Evolutionary conservation across 2,888 invertebrate genomes (phyloP), one percentile per base, ranked within the genome.

Genomic region (Nesidiocoris tenuis): DNA sequence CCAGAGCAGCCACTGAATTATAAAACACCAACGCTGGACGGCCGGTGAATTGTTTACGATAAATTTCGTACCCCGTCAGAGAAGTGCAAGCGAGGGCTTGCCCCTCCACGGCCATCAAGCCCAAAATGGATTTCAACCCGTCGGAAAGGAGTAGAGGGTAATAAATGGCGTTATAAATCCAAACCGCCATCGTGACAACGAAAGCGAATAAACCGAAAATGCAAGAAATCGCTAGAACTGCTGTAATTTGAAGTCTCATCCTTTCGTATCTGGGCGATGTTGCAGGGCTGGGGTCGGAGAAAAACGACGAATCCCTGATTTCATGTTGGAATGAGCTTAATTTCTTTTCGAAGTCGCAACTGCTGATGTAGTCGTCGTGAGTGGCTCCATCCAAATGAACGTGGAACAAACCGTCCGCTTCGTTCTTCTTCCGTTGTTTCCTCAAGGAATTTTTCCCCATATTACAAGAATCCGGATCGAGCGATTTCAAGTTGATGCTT

Each of bases 351-450:
- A 39, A 39, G 12, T 39, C 39, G 12, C 1, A n/a, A 9, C 1
- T 56, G 22, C 55, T 21, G 54, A 56, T 55, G 56, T 19, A 67
- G 1, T 67, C 67, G 1, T 67, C 23, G 21, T 54, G 16, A 2
- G 16, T 1, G 0, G 1, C 22, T 17, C 55, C 21, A 9, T 21
- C 67, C 7, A 56, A 3, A 21, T 67, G 67, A 19, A 67, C 16
- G 55, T 67, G 67, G 23, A 54, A 67, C 1, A 55, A 19, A 21
- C 21, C 55, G 1, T 1, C 22, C 9, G 25, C 7, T 67, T 67
- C 67, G 23, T 67, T 67, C 55, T 21, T n/a, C 17, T 67, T 56
- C 18, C 65, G 25, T 19, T 18, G 25, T 3, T 24, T 24, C 12
- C 25, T 65, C 39, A 25, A 39, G 5, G 39, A 39, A 3, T 39